Percentiles rank a stretch among this genome's conserved stretches.
Evolutionary conservation across 2,113 vertebrate genomes (phyloP).

Genomic region (rat (Rattus norvegicus)): DNA sequence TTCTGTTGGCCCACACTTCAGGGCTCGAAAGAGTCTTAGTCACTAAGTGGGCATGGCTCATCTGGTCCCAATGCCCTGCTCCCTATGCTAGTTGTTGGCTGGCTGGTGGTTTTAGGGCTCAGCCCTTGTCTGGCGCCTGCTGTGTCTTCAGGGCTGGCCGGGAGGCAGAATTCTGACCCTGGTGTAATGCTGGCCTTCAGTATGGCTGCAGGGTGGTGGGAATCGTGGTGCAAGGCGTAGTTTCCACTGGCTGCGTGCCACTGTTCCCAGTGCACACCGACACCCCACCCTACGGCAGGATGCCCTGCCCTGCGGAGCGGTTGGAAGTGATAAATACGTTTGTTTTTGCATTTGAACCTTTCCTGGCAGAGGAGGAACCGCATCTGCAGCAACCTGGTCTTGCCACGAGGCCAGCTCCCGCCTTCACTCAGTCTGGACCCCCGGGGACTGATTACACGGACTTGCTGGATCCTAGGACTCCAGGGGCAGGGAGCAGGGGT

Average conservation of each 20-base stretch:
- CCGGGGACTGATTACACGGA: slow-evolving; percentile 35
- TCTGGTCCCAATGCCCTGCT: background rate
- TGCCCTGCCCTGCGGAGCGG: slow-evolving; percentile 87
- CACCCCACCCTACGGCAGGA: slow-evolving; percentile 90
- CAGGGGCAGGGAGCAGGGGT: background rate
- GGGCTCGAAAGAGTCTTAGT: background rate
- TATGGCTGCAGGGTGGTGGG: slow-evolving; percentile 73
- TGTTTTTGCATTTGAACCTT: slow-evolving; percentile 84
- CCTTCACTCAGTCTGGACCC: background rate
- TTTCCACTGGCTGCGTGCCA: slow-evolving; percentile 86
- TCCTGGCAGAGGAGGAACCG: slow-evolving; percentile 80
- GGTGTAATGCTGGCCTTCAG: slow-evolving; percentile 54
- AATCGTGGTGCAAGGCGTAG: slow-evolving; percentile 73
- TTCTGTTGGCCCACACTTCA: background rate
- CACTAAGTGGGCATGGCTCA: background rate
- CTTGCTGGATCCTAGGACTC: background rate
- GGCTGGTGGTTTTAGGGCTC: background rate
- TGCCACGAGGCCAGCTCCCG: background rate
- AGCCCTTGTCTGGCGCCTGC: background rate
- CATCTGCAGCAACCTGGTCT: slow-evolving; percentile 74
- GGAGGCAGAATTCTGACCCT: slow-evolving; percentile 51
- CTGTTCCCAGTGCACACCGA: slow-evolving; percentile 82
- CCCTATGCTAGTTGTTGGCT: background rate
- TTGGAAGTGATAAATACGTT: slow-evolving; percentile 86
- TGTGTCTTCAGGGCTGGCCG: background rate